Evolutionary conservation across 2,797 vertebrate species (phyloP), one percentile per base, ranked within the genome.

Genomic region (Semaprochilodus insignis): DNA sequence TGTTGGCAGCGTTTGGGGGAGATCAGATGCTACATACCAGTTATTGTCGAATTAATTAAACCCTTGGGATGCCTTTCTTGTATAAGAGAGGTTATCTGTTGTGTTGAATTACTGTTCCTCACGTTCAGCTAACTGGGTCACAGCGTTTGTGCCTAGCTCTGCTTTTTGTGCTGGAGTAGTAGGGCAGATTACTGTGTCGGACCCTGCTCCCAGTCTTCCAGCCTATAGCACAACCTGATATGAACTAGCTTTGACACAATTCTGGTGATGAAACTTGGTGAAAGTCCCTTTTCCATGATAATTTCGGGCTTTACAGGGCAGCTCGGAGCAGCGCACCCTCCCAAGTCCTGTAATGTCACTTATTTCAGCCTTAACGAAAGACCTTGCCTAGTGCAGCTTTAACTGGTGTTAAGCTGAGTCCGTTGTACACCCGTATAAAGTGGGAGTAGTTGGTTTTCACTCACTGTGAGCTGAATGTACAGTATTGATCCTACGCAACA

Each of bases 401-500:
- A 48, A 48, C 11, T 8, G 11, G 44, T 48, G 8, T 48, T 13
- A 21, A 23, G 1, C 23, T 1, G 7, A 57, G 44, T 16, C 21
- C 7, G 6, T n/a, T 48, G 21, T 70, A 36, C 34, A 48, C 19
- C n/a, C 15, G 7, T 70, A 7, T 70, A 48, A 48, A n/a, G 36
- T 48, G 67, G n/a, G 14, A 21, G 36, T n/a, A 48, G 17, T 21
- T 44, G 21, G 11, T 10, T 60, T 60, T n/a, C 8, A 23, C 8
- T 19, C 11, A 23, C 59, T 23, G 23, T 16, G 17, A 16, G 44
- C 44, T 40, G 19, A 21, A 11, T 69, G 17, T 69, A 21, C 66
- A n/a, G 66, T 40, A 44, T 70, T 70, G 66, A 69, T 69, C n/a
- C 17, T 11, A n/a, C 66, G 44, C n/a, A n/a, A 21, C 66, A 44